These are phyloP conservation scores for Ommatoiulus sabulosus DNA, from an alignment of 2,888 invertebrate species.

Conservation along the genomic window DNA sequence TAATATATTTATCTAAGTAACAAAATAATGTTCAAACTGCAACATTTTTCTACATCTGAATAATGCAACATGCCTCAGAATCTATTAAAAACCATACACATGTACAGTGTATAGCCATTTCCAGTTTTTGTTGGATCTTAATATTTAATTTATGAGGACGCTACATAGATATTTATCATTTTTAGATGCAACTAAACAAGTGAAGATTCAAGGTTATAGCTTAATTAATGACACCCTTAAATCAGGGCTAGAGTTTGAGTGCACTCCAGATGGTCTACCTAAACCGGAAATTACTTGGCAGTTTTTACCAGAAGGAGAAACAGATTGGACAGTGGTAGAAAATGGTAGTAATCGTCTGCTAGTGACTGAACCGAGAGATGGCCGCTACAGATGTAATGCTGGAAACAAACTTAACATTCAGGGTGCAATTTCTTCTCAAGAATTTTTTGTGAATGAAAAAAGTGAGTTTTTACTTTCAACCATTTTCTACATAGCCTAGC, in stretches of 20 bases:
- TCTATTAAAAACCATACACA: background rate
- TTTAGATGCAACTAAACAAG: background rate
- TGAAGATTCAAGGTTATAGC: background rate
- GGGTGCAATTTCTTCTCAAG: background rate
- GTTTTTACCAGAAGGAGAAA: background rate
- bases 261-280: background rate
- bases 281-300: background rate
- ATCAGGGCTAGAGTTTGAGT: slow-evolving; percentile 6
- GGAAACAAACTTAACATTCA: background rate
- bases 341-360: background rate
- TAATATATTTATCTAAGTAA: no score
- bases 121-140: background rate
- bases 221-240: background rate
- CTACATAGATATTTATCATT: background rate
- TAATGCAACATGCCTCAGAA: background rate
- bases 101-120: no score
- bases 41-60: no score
- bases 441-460: slow-evolving; percentile 2
- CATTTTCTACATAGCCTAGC: no score
- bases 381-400: background rate
- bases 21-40: no score
- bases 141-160: background rate
- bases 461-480: slow-evolving; percentile 48
- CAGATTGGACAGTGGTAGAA: background rate
- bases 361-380: slow-evolving; percentile 6